Evolutionary conservation across 2,888 invertebrate genomes (phyloP), one percentile per base, ranked within the genome.

Genomic region (Thereva nobilitata): DNA sequence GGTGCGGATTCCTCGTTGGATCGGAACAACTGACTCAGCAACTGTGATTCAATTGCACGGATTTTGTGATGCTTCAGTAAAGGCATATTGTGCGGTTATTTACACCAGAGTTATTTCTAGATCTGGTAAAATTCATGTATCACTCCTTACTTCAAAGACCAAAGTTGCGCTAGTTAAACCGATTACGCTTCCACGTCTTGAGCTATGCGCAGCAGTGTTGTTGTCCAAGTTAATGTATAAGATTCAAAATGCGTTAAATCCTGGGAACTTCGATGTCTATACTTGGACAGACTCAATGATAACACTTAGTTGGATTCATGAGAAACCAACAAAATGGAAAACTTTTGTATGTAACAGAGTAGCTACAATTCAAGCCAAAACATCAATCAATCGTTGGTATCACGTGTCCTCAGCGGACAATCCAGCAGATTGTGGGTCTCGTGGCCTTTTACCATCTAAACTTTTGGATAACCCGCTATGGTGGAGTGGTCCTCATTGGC

Each of bases 171-270:
- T 66, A 7, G 4, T 65, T 2, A 66, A 66, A 8, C 45, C 50
- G 1, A 12, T 61, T 1, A 47, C 67, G 42, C 56, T 70, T 8
- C 68, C 70, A 41, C 61, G 64, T 5, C 44, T 68, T 7, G 68
- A 70, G 40, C 35, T 70, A 2, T 57, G 59, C 9, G 49, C 61
- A 4, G 68, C 66, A n/a, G 67, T 67, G n/a, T n/a, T n/a, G n/a
- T n/a, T n/a, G n/a, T n/a, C n/a, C n/a, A n/a, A n/a, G n/a, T n/a
- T n/a, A n/a, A 10, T 41, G 55, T 35, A 8, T 59, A 5, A 40
- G 4, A 45, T 68, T 9, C 12, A 64, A 8, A 45, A 1, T 50
- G 57, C 34, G n/a, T 40, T 1, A 7, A 9, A 45, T 42, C 35
- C 38, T 68, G 23, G 10, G 49, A 42, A 6, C 42, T 12, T 47